Conservation (phyloP, 2,797 vertebrate species). For the Ctenopoma multispine region DNA sequence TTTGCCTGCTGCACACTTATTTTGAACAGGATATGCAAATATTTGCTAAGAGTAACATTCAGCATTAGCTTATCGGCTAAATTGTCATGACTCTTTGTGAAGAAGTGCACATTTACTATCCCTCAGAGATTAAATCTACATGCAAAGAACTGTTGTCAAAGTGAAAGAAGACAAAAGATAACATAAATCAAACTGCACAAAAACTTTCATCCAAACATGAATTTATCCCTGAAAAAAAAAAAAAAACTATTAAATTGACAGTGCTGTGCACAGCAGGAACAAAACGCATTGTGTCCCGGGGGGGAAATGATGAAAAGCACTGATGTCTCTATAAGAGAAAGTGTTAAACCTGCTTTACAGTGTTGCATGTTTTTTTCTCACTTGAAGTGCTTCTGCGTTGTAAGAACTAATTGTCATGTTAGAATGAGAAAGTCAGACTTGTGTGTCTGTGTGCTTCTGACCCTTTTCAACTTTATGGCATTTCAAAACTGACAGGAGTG, state of each 20-base stretch:
- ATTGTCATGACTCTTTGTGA: not conserved
- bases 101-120: not conserved
- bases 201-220: conserved; percentile 29
- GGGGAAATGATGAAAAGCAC: conserved; percentile 66
- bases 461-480: conserved; percentile 69
- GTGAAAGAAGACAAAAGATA: conserved; percentile 22
- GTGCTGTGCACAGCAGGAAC: conserved; percentile 53
- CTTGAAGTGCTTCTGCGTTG: conserved; percentile 71
- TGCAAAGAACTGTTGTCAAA: conserved; percentile 23
- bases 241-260: conserved; percentile 52
- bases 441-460: conserved; percentile 63
- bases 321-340: conserved; percentile 73
- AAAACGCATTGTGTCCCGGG: conserved; percentile 62
- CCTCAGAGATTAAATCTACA: conserved; percentile 20
- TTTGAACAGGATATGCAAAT: not conserved
- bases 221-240: conserved; percentile 32
- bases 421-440: conserved; percentile 71
- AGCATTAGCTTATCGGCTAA: not conserved
- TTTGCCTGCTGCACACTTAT: not conserved
- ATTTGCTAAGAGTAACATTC: conserved; percentile 2
- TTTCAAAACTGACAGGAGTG: conserved; percentile 77
- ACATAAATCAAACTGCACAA: conserved; percentile 31
- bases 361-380: conserved; percentile 60
- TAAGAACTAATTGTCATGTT: conserved; percentile 79
- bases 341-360: conserved; percentile 83